phyloP scores from a whole-genome alignment of 1,140 invertebrate genomes.

The Cataglyphis hispanica region DNA sequence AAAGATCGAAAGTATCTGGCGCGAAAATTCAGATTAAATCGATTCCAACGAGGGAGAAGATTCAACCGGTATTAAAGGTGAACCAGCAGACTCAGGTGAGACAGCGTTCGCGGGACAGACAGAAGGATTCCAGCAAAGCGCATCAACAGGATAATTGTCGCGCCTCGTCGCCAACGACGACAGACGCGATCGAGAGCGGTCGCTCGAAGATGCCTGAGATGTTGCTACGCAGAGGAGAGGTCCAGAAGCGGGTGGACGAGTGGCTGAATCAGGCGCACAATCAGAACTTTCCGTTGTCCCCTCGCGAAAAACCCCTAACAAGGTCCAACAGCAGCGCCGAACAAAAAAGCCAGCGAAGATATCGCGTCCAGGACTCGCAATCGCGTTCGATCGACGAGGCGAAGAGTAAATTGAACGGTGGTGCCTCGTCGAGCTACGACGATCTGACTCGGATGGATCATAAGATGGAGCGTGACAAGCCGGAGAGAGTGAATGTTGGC shows the following conservation, averaged over 20 bases:
- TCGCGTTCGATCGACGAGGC: conserved; percentile 73
- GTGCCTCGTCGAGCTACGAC: conserved; percentile 78
- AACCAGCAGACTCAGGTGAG: conserved; percentile 79
- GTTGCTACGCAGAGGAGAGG: conserved; percentile 78
- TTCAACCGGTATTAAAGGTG: conserved; percentile 73
- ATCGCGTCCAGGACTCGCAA: conserved; percentile 69
- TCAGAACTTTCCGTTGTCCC: conserved; percentile 68
- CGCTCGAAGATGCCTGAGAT: conserved; percentile 66
- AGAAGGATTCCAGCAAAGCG: conserved; percentile 61
- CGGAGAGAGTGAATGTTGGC: conserved; percentile 69
- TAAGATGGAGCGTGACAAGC: conserved; percentile 58
- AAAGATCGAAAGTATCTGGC: conserved; percentile 32
- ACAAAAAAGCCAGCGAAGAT: conserved; percentile 72
- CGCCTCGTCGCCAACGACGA: background rate
- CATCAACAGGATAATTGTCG: conserved; percentile 21
- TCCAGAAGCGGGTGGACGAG: conserved; percentile 81
- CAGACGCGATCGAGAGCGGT: conserved; percentile 35
- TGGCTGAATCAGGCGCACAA: conserved; percentile 80
- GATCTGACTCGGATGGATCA: conserved; percentile 72
- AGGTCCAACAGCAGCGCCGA: conserved; percentile 81
- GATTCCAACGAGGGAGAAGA: conserved; percentile 55
- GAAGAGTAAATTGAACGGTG: conserved; percentile 68
- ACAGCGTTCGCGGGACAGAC: conserved; percentile 78
- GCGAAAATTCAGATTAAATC: conserved; percentile 56
- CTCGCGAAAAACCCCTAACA: conserved; percentile 70